Base-by-base conservation (phyloP, 2,797 vertebrate genomes). In the Acipenser transmontanus region DNA sequence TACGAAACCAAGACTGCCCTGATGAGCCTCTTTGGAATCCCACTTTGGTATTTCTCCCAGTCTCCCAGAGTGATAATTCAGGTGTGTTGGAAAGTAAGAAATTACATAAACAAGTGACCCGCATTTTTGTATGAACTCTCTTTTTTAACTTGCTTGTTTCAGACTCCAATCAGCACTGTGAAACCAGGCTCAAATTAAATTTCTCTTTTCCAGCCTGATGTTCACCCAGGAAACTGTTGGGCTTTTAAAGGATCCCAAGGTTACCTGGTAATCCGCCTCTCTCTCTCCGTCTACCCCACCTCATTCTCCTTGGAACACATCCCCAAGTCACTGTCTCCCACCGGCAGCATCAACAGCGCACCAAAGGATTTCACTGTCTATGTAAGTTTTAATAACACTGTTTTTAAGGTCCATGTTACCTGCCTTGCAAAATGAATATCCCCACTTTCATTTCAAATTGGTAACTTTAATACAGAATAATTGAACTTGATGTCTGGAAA, bases 201-300 rank as follows among this genome's bases (percentile, higher is more conserved):
- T 8, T 50, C 51, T 61, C 20, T 62, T 12, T 63, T 73, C n/a
- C 75, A 99, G 97, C 95, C 97, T 0, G 94, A 98, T 12, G 83
- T 97, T 50, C 89, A 96, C 47, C 96, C 95, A 0, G 97, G 97
- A 0, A 98, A 97, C 87, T 99, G 97, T 82, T 99, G 97, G 96
- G 93, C 97, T 0, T 99, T 99, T 83, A 87, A 77, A 78, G 97
- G 97, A 66, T 91, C 94, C 0, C 82, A 83, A 3, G 97, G 97
- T 0, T 93, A 91, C 70, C 87, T 98, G 13, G 93, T 98, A 63
- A 88, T 99, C 34, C 80, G 90, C 0, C 91, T 99, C 48, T 95
- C 96, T 0, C 88, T 92, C 90, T 83, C 66, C 70, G 86, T 98
- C 69, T 65, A 80, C n/a, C 95, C 93, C 17, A 85, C 84, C 0